These are phyloP conservation scores for Caenorhabditis inopinata DNA, from an alignment of 1,140 invertebrate species.

Conservation along the genomic window DNA sequence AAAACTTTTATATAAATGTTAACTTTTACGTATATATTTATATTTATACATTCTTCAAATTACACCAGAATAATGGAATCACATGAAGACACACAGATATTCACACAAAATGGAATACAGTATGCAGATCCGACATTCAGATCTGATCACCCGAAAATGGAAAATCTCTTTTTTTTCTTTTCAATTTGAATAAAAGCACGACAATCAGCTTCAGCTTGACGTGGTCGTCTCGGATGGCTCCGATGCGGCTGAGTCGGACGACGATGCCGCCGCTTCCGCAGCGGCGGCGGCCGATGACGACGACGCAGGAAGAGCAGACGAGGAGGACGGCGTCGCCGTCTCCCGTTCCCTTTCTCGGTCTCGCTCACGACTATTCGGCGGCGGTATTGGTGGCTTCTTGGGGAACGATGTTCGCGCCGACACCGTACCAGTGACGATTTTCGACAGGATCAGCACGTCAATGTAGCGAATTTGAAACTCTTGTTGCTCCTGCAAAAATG, in stretches of 20 bases:
- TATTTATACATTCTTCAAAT: neutral
- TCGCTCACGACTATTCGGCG: neutral
- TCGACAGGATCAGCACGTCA: neutral
- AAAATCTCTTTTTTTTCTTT: too few species aligned
- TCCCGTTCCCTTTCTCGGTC: neutral
- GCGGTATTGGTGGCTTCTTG: constrained; percentile 7
- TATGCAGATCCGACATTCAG: neutral
- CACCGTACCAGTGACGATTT: constrained; percentile 21
- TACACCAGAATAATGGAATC: neutral
- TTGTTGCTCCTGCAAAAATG: constrained; percentile 8
- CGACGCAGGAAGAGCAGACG: neutral
- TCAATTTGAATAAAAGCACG: too few species aligned
- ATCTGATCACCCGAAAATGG: neutral
- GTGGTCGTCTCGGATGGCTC: neutral
- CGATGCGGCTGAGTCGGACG: neutral
- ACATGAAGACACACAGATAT: neutral
- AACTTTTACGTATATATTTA: neutral
- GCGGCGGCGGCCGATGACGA: neutral
- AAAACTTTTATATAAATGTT: too few species aligned
- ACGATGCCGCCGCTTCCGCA: neutral
- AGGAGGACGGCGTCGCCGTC: neutral
- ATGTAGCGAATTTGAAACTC: constrained; percentile 21
- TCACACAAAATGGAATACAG: neutral
- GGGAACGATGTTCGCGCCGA: constrained; percentile 1
- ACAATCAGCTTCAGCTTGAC: neutral